Conservation (phyloP, 2,113 vertebrate species). For the Nibea albiflora region DNA sequence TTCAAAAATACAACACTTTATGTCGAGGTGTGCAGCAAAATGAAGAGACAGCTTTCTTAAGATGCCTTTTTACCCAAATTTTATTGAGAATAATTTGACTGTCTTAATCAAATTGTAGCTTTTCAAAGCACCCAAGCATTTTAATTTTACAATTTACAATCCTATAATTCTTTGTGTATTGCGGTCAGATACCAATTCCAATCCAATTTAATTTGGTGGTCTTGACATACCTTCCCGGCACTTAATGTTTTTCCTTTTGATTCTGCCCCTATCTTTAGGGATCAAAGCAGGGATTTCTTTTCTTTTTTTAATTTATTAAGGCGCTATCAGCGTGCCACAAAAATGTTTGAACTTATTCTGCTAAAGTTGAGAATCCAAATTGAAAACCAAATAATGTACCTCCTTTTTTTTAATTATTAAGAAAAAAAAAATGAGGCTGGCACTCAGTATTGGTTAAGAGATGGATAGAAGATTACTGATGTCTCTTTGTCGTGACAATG, state of each 20-base stretch:
- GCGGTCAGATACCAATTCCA: constrained; percentile 11
- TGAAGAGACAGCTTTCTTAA: constrained; percentile 22
- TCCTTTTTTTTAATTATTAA: constrained; percentile 6
- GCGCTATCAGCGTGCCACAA: constrained; percentile 17
- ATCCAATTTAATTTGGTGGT: constrained; percentile 25
- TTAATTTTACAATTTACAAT: constrained; percentile 9
- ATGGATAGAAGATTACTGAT: constrained; percentile 51
- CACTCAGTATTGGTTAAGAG: constrained; percentile 54
- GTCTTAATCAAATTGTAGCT: constrained; percentile 47
- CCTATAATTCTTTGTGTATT: constrained; percentile 13
- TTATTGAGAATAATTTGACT: constrained; percentile 33
- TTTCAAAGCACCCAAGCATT: constrained; percentile 41
- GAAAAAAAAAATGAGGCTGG: constrained; percentile 60
- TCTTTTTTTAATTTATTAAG: neutral
- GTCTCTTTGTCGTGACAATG: constrained; percentile 62
- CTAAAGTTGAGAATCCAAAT: constrained; percentile 36
- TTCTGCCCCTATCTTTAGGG: constrained; percentile 11
- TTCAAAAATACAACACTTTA: constrained; percentile 13
- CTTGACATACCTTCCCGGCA: constrained; percentile 6
- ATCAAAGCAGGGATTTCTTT: constrained; percentile 35
- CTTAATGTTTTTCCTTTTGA: constrained; percentile 5
- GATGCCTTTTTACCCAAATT: constrained; percentile 35
- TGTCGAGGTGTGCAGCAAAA: constrained; percentile 29
- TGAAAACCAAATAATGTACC: constrained; percentile 63
- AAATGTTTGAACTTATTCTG: constrained; percentile 28